phyloP scores from a whole-genome alignment of 1,140 invertebrate species.

The Melanaphis sacchari region DNA sequence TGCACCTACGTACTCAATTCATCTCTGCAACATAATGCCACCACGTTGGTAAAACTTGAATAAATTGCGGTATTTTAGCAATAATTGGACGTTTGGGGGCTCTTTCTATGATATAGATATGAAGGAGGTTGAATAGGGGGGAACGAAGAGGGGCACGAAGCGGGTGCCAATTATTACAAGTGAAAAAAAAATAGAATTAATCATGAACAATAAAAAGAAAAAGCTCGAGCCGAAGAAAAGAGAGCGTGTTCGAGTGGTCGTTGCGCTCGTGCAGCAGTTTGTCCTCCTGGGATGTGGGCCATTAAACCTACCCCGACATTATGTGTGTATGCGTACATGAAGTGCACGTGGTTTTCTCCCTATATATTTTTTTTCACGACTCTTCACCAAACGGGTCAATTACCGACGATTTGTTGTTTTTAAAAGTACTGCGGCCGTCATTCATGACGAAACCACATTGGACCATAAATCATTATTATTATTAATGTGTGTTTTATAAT shows the following conservation, averaged over 20 bases:
- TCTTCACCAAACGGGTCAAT: slow-evolving; percentile 45
- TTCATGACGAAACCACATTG: neutral
- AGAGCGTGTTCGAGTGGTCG: slow-evolving; percentile 48
- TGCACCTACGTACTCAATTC: neutral
- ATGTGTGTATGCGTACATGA: neutral
- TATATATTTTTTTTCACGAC: neutral
- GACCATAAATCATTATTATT: neutral
- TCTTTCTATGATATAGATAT: neutral
- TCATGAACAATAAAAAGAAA: neutral
- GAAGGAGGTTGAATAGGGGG: neutral
- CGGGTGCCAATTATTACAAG: slow-evolving; percentile 50
- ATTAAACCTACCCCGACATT: slow-evolving; percentile 43
- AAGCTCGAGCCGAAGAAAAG: neutral
- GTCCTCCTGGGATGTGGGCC: slow-evolving; percentile 54
- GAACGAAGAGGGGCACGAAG: neutral
- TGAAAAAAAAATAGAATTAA: slow-evolving; percentile 32
- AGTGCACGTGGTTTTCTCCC: slow-evolving; percentile 34
- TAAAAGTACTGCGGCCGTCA: neutral
- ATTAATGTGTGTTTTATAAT: neutral
- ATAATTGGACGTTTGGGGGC: slow-evolving; percentile 36
- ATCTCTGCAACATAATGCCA: neutral
- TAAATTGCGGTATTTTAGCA: slow-evolving; percentile 27
- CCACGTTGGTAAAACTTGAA: neutral
- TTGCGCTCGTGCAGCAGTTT: neutral
- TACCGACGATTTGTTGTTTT: slow-evolving; percentile 45